Evolutionary conservation across 2,888 invertebrate species (phyloP).

Genomic region (Andrena camellia): DNA sequence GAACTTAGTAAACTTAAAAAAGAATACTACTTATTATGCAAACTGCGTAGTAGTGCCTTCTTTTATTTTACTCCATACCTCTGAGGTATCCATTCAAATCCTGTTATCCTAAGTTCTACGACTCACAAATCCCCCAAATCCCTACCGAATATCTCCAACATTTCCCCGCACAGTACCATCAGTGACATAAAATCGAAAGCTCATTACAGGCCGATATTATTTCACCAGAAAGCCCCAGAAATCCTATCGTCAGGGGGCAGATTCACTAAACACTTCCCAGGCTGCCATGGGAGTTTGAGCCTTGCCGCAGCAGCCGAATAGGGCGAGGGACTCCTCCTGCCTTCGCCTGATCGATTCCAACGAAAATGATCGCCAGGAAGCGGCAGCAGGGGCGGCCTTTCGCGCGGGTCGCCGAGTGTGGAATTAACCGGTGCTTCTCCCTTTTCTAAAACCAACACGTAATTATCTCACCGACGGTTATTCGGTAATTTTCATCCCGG

Average conservation of each 20-base stretch:
- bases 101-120: no score
- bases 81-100: no score
- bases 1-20: no score
- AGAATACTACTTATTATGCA: no score
- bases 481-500: slow-evolving; percentile 71
- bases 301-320: background rate
- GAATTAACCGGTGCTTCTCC: slow-evolving; percentile 81
- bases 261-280: background rate
- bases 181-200: no score
- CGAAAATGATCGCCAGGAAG: slow-evolving; percentile 32
- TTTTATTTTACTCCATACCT: no score
- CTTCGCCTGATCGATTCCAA: slow-evolving; percentile 37
- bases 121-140: no score
- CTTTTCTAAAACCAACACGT: slow-evolving; percentile 85
- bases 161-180: no score
- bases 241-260: background rate
- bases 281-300: background rate
- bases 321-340: slow-evolving; percentile 20
- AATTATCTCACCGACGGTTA: slow-evolving; percentile 83
- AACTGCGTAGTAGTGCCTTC: no score
- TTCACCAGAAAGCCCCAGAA: background rate
- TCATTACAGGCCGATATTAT: background rate
- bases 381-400: slow-evolving; percentile 61
- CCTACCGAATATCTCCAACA: no score
- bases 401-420: slow-evolving; percentile 72